Base-by-base conservation (phyloP, 1,140 invertebrate genomes). In the Pissodes strobi region DNA sequence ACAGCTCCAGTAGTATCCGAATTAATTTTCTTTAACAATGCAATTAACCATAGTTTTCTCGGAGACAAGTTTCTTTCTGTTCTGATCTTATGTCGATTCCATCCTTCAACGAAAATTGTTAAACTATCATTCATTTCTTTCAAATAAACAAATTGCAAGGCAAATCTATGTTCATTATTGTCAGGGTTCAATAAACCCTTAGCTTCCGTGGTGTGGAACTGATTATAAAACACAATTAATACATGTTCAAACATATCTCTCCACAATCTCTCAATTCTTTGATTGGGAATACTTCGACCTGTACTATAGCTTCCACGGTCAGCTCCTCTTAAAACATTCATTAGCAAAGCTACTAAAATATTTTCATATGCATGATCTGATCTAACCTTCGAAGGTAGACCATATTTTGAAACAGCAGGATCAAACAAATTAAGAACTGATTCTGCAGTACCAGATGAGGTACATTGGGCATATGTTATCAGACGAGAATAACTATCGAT, bases 181-280 rank as follows among this genome's bases (percentile, higher is more conserved):
- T 4, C 2, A 17, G 15, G 15, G 19, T 19, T 46, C 5, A 46
- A 27, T 27, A 27, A 5, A 5, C 25, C 25, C 3, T 27, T 27
- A 9, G 25, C 25, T 27, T 27, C 25, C 25, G 9, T 27, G 3
- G 3, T 9, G 9, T 27, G 9, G 9, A 27, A 5, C 9, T 27
- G 3, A 5, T 27, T 9, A 46, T 46, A 4, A 6, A 17, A 46
- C 19, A 4, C 9, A 9, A 4, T 46, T 19, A 21, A 4, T 15
- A 56, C 53, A n/a, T 39, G 34, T 39, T 41, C 21, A 23, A 17
- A 39, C 8, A 56, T 21, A 21, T 56, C 37, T n/a, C n/a, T 2
- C 53, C 53, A 56, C n/a, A 56, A 21, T n/a, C 53, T 12, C 21
- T 56, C 53, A 39, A 56, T 41, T 39, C 53, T 39, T 41, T 56